phyloP scores from a whole-genome alignment of 2,888 invertebrate genomes.

The Pteria penguin region DNA sequence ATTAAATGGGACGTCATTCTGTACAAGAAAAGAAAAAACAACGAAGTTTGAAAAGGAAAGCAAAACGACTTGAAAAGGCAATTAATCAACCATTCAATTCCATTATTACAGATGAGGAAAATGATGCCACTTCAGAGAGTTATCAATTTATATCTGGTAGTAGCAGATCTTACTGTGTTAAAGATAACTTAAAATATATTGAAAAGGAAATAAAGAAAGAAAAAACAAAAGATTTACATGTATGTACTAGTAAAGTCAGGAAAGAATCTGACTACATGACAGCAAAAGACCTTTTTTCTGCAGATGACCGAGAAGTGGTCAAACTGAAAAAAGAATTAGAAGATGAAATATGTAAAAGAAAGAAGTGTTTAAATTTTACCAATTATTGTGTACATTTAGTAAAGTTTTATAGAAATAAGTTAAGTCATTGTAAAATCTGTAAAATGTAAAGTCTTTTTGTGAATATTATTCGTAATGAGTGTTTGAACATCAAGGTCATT shows the following conservation, averaged over 20 bases:
- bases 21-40: neutral
- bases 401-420: neutral
- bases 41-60: neutral
- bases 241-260: neutral
- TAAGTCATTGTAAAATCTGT: neutral
- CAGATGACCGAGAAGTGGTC: neutral
- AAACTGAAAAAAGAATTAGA: neutral
- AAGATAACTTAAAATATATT: neutral
- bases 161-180: neutral
- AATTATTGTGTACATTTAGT: neutral
- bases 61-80: neutral
- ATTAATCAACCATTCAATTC: neutral
- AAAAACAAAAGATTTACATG: neutral
- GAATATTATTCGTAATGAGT: too few species aligned
- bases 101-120: neutral
- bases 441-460: too few species aligned
- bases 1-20: neutral
- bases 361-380: neutral
- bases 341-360: conserved; percentile 1
- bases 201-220: neutral
- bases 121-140: neutral
- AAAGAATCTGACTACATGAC: neutral
- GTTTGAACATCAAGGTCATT: too few species aligned
- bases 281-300: neutral
- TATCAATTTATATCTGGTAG: neutral